phyloP scores from a whole-genome alignment of 2,888 invertebrate genomes.

The Drosophila ustulata region DNA sequence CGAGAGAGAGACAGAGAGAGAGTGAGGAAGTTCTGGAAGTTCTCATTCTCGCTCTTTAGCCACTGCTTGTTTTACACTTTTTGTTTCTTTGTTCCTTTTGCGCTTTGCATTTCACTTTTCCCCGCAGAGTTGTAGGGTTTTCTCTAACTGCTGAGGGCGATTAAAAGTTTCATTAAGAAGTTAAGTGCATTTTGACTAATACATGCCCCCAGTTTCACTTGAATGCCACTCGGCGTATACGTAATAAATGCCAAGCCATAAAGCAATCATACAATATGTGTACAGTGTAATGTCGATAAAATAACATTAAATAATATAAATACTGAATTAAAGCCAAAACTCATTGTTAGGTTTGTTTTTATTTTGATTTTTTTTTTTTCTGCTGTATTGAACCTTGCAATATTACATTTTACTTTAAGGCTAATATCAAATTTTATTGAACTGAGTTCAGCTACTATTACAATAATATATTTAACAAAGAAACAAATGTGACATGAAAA shows the following conservation, averaged over 20 bases:
- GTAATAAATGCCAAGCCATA: conserved; percentile 1
- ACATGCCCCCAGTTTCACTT: conserved; percentile 4
- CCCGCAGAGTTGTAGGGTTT: conserved; percentile 1
- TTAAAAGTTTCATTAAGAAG: conserved; percentile 21
- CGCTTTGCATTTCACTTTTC: neutral
- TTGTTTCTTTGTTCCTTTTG: conserved; percentile 12
- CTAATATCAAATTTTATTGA: too few species aligned
- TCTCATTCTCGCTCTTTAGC: neutral
- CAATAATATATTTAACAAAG: too few species aligned
- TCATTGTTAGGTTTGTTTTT: too few species aligned
- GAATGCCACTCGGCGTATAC: neutral
- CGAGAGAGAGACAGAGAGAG: neutral
- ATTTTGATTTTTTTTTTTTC: too few species aligned
- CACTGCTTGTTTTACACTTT: conserved; percentile 19
- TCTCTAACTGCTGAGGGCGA: conserved; percentile 22
- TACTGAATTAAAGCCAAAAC: too few species aligned
- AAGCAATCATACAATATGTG: neutral
- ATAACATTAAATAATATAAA: too few species aligned
- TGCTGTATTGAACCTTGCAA: too few species aligned
- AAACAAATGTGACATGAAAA: too few species aligned
- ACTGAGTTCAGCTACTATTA: too few species aligned
- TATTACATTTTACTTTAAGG: too few species aligned
- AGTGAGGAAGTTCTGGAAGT: neutral
- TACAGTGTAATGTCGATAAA: too few species aligned
- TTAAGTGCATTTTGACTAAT: conserved; percentile 16